Evolutionary conservation across 2,113 vertebrate species (phyloP).

Genomic region (Erythrolamprus reginae): DNA sequence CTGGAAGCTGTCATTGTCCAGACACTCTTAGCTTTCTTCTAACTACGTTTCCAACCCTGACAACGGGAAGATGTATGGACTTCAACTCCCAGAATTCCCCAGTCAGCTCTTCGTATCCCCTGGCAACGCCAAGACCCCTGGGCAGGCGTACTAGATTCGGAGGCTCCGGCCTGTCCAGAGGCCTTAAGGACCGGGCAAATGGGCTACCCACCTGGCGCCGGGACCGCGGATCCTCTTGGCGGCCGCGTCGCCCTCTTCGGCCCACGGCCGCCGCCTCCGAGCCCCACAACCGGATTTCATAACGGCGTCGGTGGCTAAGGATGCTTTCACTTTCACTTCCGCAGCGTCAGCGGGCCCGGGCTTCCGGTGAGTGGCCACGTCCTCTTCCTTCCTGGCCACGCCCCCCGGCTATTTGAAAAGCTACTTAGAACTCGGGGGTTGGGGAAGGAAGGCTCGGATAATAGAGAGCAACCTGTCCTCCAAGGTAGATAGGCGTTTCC

Average conservation of each 20-base stretch:
- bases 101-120: background rate
- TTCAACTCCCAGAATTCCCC: background rate
- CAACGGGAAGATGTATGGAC: background rate
- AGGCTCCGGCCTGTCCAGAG: background rate
- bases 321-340: background rate
- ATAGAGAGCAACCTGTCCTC: background rate
- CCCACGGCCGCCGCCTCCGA: background rate
- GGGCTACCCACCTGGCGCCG: background rate
- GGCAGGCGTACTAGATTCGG: too few species aligned
- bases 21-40: background rate
- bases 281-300: background rate
- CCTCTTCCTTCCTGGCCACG: background rate
- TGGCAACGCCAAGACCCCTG: too few species aligned
- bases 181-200: background rate
- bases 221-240: background rate
- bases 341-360: background rate
- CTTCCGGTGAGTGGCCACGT: background rate
- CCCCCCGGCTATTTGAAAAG: background rate
- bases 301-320: background rate
- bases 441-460: background rate
- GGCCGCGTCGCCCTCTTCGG: background rate
- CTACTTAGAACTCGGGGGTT: background rate
- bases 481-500: background rate
- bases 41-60: background rate
- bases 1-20: background rate